Evolutionary conservation across 2,888 invertebrate species (phyloP).

Genomic region (Schizaphis graminum): DNA sequence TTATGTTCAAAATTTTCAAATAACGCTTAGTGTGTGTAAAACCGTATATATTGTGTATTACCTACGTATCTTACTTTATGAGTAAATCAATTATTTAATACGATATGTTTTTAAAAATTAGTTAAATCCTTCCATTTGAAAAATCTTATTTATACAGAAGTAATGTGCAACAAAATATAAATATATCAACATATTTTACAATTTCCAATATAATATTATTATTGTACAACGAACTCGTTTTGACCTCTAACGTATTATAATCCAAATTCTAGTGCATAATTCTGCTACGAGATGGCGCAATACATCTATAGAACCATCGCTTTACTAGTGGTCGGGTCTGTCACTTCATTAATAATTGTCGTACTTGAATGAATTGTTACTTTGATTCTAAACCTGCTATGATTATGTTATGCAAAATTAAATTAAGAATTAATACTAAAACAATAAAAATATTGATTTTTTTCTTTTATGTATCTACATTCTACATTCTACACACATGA

Average conservation of each 20-base stretch:
- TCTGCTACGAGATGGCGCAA: slow-evolving; percentile 36
- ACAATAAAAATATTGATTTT: background rate
- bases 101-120: too few relatives aligned
- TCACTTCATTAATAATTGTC: background rate
- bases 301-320: background rate
- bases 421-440: background rate
- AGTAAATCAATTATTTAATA: too few relatives aligned
- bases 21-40: too few relatives aligned
- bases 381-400: background rate
- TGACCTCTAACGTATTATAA: slow-evolving; percentile 47
- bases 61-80: too few relatives aligned
- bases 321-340: background rate
- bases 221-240: background rate
- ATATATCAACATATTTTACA: background rate
- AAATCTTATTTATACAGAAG: too few relatives aligned
- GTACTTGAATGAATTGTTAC: background rate
- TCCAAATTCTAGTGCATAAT: background rate
- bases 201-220: background rate
- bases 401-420: background rate
- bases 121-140: too few relatives aligned
- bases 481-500: too few relatives aligned
- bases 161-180: too few relatives aligned
- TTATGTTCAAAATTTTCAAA: too few relatives aligned
- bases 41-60: too few relatives aligned
- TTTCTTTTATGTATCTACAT: background rate